Evolutionary conservation across 2,888 invertebrate species (phyloP).

Genomic region (Thysanoteuthis rhombus): DNA sequence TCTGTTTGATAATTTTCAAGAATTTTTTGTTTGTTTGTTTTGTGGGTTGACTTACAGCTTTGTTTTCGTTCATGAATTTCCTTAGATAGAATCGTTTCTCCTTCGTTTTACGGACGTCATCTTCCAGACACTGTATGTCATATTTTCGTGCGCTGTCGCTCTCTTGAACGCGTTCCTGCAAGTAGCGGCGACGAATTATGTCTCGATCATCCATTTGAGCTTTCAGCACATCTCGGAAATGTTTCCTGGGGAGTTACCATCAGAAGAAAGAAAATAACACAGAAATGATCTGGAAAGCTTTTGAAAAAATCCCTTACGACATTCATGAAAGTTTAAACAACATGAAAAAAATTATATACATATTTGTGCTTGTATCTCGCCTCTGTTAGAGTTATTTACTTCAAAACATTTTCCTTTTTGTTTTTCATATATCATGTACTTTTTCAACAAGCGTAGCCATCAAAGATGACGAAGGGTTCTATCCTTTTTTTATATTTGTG

Average conservation of each 20-base stretch:
- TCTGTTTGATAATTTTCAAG: no score
- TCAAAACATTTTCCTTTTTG: no score
- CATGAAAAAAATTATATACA: no score
- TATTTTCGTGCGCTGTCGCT: slow-evolving; percentile 56
- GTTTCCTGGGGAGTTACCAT: slow-evolving; percentile 47
- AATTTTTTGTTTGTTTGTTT: no score
- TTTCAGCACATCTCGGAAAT: slow-evolving; percentile 61
- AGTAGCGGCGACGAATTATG: slow-evolving; percentile 38
- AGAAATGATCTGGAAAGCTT: not conserved
- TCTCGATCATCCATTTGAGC: slow-evolving; percentile 63
- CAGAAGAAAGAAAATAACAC: not conserved
- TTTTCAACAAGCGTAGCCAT: no score
- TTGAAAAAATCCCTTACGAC: no score
- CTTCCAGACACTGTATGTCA: slow-evolving; percentile 52
- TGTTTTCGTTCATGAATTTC: slow-evolving; percentile 62
- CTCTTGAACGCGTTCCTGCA: slow-evolving; percentile 53
- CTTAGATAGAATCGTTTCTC: slow-evolving; percentile 59
- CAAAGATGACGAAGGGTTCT: no score
- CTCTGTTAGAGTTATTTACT: no score
- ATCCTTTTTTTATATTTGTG: no score
- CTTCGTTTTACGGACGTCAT: slow-evolving; percentile 51
- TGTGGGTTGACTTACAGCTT: slow-evolving; percentile 50
- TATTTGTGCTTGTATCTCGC: no score
- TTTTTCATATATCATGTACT: no score
- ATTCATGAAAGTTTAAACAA: no score